Base-by-base conservation (phyloP, 2,797 vertebrate species). In the Tapera naevia region DNA sequence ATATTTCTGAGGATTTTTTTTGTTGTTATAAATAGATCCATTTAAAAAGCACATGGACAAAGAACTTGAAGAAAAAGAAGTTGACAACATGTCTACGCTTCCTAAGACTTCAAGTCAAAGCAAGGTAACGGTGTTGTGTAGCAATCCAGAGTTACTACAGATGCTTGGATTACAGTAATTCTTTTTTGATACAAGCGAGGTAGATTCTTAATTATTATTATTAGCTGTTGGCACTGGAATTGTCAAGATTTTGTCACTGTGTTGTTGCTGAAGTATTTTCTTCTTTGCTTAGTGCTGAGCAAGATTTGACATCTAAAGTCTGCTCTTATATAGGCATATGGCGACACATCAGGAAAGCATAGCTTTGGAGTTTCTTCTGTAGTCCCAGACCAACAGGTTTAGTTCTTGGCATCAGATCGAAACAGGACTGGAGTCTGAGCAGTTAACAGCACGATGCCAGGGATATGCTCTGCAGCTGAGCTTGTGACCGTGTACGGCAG, bases 41-140 rank as follows among this genome's bases (percentile, higher is more conserved):
- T 99, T 99, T 97, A 95, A 97, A 24, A 98, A 98, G 54, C 99
- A 99, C 92, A 95, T 99, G 91, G 96, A 97, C 89, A 98, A 94
- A 62, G 98, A 99, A 88, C 97, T 99, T 10, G 97, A 97, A 84
- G 99, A 99, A 85, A 98, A 98, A 35, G 98, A 99, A 73, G 96
- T 99, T 92, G 96, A 98, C 86, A 98, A 94, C 62, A 97, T 99
- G 25, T 96, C 97, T 72, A 93, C 96, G 0, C 97, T 97, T 86
- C 91, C 92, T 89, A 99, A 98, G 97, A 91, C 94, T 66, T 98
- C 98, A 79, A 96, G 96, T 51, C 98, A 98, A 89, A 92, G 98
- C 78, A 98, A 98, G 98, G 99, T 99, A 98, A 97, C 19, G 0
- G 33, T 76, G 89, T 92, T 81, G 32, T 48, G 7, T 58, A 33